Conservation (phyloP, 2,113 vertebrate genomes). For the Dromas ardeola region DNA sequence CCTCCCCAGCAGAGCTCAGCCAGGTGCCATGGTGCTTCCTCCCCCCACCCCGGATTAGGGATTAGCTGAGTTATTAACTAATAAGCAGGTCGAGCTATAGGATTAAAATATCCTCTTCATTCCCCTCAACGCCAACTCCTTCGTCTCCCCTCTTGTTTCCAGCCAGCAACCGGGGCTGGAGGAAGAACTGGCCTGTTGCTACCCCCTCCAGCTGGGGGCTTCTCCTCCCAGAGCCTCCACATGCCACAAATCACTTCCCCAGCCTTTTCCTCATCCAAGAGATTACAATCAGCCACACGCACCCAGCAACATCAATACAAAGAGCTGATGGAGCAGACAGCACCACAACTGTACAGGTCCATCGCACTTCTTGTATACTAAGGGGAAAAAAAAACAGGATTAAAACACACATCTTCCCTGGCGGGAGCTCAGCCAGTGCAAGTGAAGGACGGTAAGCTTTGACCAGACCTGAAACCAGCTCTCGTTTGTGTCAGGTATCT, state of each 20-base stretch:
- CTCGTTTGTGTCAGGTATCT: too few species aligned
- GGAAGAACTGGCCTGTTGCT: background rate
- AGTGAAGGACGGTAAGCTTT: background rate
- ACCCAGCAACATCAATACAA: background rate
- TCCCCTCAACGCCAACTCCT: rapidly evolving
- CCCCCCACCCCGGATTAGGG: background rate
- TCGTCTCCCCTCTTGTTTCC: background rate
- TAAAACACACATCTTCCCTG: background rate
- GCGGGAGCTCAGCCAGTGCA: rapidly evolving
- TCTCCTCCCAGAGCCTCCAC: background rate
- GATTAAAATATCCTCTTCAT: background rate
- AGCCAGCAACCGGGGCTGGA: rapidly evolving
- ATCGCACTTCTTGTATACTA: rapidly evolving
- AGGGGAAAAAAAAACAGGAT: background rate
- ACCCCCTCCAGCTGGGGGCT: background rate
- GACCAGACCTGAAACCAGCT: background rate
- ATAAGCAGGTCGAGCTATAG: background rate
- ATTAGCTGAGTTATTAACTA: background rate
- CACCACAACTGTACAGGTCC: background rate
- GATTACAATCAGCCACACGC: background rate
- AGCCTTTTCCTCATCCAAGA: background rate
- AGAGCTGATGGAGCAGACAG: too few species aligned
- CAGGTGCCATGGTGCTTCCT: background rate
- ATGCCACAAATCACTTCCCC: rapidly evolving
- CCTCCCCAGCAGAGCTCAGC: too few species aligned